Percentiles rank a stretch among this genome's conserved stretches.
Evolutionary conservation across 2,797 vertebrate genomes (phyloP).

Genomic region (Rhinophrynus dorsalis): DNA sequence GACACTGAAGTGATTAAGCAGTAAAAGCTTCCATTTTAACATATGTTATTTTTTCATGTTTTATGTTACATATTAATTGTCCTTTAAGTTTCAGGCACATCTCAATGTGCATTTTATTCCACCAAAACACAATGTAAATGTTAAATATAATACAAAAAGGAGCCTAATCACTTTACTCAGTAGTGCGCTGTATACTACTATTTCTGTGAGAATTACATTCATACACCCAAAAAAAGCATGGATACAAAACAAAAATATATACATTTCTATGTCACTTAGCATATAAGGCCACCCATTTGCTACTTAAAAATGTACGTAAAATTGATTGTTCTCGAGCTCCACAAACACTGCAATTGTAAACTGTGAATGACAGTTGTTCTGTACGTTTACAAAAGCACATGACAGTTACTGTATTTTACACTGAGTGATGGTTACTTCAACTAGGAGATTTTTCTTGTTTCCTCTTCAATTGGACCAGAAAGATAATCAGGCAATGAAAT

Average conservation of each 20-base stretch:
- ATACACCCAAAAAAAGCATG: constrained; percentile 48
- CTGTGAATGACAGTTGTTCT: constrained; percentile 21
- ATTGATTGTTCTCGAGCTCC: constrained; percentile 39
- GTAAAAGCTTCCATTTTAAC: too few relatives aligned
- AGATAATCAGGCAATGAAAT: constrained; percentile 25
- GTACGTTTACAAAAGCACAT: constrained; percentile 18
- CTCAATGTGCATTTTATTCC: constrained; percentile 10
- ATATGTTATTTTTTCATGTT: too few relatives aligned
- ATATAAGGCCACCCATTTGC: constrained; percentile 51
- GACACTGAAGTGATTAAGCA: too few relatives aligned
- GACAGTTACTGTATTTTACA: neutral
- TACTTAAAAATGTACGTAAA: constrained; percentile 46
- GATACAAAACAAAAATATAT: constrained; percentile 48
- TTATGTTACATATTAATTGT: too few relatives aligned
- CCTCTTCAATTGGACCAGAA: constrained; percentile 33
- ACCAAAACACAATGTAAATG: constrained; percentile 34
- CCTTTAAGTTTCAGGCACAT: constrained; percentile 25
- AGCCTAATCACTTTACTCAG: constrained; percentile 28
- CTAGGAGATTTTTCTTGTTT: neutral
- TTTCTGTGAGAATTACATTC: constrained; percentile 47
- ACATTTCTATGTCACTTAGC: constrained; percentile 49
- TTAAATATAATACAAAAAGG: constrained; percentile 44
- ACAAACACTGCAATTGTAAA: constrained; percentile 29
- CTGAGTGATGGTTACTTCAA: neutral
- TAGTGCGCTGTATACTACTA: constrained; percentile 38